Evolutionary conservation across 2,113 vertebrate species (phyloP).

Genomic region (Burhinus oedicnemus): DNA sequence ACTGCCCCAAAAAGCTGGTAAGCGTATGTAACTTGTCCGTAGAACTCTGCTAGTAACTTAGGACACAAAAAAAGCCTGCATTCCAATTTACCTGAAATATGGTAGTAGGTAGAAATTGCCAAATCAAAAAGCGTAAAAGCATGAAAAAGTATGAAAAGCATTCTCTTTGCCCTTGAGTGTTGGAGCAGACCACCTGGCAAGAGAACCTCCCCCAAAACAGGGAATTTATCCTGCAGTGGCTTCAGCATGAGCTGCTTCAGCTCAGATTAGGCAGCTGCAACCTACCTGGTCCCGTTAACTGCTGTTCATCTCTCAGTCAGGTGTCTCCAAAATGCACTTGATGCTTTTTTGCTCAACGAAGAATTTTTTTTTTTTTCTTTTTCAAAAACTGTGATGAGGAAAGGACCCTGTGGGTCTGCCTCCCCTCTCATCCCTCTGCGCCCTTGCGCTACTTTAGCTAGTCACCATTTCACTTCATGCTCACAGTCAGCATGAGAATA

Average conservation of each 20-base stretch:
- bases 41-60: neutral
- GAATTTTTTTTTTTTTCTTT: neutral
- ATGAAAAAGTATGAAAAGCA: neutral
- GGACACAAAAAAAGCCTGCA: neutral
- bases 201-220: neutral
- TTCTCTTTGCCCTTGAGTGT: neutral
- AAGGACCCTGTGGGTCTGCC: neutral
- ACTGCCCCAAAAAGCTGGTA: neutral
- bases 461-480: neutral
- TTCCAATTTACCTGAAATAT: neutral
- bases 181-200: neutral
- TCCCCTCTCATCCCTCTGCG: neutral
- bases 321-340: neutral
- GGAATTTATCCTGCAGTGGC: neutral
- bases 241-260: neutral
- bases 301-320: neutral
- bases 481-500: neutral
- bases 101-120: neutral
- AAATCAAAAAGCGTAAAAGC: neutral
- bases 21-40: fast-evolving
- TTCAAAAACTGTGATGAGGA: neutral
- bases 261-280: neutral
- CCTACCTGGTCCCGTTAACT: neutral
- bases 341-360: neutral
- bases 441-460: neutral